Evolutionary conservation across 1,140 invertebrate genomes (phyloP).

Genomic region (Hydropsyche tenuis): DNA sequence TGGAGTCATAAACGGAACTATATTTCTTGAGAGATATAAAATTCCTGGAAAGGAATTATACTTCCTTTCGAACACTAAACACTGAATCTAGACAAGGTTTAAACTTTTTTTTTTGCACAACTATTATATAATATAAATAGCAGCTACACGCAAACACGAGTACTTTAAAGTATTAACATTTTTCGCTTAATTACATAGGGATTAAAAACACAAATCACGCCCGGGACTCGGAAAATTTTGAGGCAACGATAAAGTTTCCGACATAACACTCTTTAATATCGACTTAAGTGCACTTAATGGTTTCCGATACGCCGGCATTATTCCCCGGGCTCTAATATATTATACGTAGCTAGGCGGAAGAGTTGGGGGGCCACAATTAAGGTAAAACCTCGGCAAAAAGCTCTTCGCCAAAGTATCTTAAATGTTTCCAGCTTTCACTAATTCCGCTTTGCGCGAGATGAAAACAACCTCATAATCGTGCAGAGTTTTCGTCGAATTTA

Average conservation of each 20-base stretch:
- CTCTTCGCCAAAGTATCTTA: slow-evolving; percentile 36
- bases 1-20: slow-evolving; percentile 37
- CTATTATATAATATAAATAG: too few species aligned
- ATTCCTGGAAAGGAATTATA: slow-evolving; percentile 7
- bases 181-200: slow-evolving; percentile 3
- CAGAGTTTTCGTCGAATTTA: slow-evolving; percentile 19
- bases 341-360: slow-evolving; percentile 15
- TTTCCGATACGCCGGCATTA: slow-evolving; percentile 44
- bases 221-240: slow-evolving; percentile 27
- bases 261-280: slow-evolving; percentile 43
- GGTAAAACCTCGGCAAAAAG: slow-evolving; percentile 34
- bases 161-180: not conserved
- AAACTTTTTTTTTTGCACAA: too few species aligned
- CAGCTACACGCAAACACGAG: not conserved
- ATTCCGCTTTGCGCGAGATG: slow-evolving; percentile 24
- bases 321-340: slow-evolving; percentile 42
- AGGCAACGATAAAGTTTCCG: slow-evolving; percentile 39
- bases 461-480: slow-evolving; percentile 35
- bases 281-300: slow-evolving; percentile 45
- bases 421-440: slow-evolving; percentile 38
- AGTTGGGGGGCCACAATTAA: slow-evolving; percentile 40
- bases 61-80: not conserved
- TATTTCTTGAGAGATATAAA: slow-evolving; percentile 36
- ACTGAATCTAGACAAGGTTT: not conserved
- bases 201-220: slow-evolving; percentile 33